Base-by-base conservation (phyloP, 2,113 vertebrate genomes). In the Nanorana parkeri region DNA sequence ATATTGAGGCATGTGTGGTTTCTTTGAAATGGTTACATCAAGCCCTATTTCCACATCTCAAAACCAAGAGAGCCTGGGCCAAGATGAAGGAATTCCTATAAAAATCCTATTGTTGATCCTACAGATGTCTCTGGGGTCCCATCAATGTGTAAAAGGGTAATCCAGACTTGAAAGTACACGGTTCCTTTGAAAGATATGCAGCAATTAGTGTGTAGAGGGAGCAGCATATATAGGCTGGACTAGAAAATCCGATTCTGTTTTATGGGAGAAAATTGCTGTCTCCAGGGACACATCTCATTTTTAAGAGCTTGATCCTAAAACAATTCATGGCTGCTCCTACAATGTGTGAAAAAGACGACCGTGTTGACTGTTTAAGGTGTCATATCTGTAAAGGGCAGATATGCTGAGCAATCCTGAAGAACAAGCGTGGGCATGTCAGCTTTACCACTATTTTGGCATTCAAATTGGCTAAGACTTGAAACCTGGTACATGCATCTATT, bases 101-200 rank as follows among this genome's bases (percentile, higher is more conserved):
- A 78, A 58, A 78, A 66, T 55, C 41, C 47, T 64, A 64, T 78
- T 78, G 76, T 78, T 78, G 41, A 68, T 55, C 64, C 51, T 55
- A 55, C 51, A 67, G 64, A 68, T 32, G 77, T 78, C 77, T 68
- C 52, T 32, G 51, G 77, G 61, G 77, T 67, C 64, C 51, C 64
- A 78, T 78, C 51, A 78, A 6, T 32, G 17, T 65, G 73, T 61
- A 64, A 51, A 26, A 78, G 77, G 51, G 19, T 78, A 77, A 77
- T 77, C 75, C 61, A 77, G 75, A 77, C 75, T 68, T 78, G 71
- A 74, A 74, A 74, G 71, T 78, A 78, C 29, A 78, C 20, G 10
- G 67, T 68, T 68, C 64, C 77, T 67, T 78, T 78, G 77, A 76
- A 76, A 61, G 56, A 23, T 63, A 26, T 78, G 15, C 17, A 56